A percentile compares a stretch with the other conserved stretches of the same genome.
Conservation (phyloP, 2,888 invertebrate genomes). For the Chymomyza procnemis region DNA sequence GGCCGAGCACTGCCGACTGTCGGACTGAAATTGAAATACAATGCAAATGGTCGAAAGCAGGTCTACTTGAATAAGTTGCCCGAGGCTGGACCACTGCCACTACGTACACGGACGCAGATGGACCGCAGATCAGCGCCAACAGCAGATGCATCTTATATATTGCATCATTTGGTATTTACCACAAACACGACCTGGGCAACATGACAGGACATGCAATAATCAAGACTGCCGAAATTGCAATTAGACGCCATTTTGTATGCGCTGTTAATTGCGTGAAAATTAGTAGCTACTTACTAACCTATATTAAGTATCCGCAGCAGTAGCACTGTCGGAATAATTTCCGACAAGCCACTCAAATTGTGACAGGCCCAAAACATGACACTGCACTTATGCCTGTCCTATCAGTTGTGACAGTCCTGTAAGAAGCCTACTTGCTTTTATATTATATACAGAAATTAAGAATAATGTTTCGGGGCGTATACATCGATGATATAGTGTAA, state of each 20-base stretch:
- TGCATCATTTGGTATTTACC: not conserved
- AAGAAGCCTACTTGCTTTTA: too few relatives aligned
- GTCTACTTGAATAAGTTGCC: not conserved
- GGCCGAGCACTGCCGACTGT: not conserved
- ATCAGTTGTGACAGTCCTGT: not conserved
- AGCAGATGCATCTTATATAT: constrained; percentile 15
- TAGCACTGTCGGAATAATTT: constrained; percentile 49
- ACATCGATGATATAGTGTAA: not conserved
- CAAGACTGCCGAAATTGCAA: not conserved
- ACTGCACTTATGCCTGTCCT: not conserved
- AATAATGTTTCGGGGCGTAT: not conserved
- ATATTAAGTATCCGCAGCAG: constrained; percentile 44
- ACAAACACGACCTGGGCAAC: not conserved
- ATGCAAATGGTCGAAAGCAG: not conserved
- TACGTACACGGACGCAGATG: not conserved
- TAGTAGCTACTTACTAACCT: constrained; percentile 47
- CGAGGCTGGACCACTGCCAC: not conserved
- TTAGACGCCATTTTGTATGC: not conserved
- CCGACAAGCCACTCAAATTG: constrained; percentile 50
- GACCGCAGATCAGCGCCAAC: constrained; percentile 3
- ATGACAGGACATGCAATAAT: not conserved
- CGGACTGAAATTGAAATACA: not conserved
- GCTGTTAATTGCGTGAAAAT: constrained; percentile 3
- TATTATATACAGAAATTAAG: constrained; percentile 42
- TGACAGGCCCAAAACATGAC: constrained; percentile 44